A percentile compares a stretch with the other conserved stretches of the same genome.
Conservation (phyloP, 2,797 vertebrate species). For the Fistularia tabacaria region DNA sequence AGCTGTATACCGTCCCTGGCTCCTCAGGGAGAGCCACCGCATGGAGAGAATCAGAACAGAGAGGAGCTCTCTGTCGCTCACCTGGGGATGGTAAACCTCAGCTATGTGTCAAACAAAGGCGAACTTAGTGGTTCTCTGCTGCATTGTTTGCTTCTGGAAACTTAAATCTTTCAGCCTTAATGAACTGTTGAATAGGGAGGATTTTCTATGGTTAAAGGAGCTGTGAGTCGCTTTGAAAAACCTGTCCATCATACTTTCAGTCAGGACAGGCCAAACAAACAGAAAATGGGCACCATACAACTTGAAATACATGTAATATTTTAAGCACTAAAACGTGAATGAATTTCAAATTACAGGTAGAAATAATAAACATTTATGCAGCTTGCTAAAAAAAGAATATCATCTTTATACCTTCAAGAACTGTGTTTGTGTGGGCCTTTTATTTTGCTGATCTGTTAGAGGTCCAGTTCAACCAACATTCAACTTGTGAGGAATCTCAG, state of each 20-base stretch:
- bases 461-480: too few species aligned
- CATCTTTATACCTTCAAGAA: too few species aligned
- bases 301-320: neutral
- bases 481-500: too few species aligned
- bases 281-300: constrained; percentile 3
- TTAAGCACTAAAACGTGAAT: too few species aligned
- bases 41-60: constrained; percentile 58
- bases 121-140: constrained; percentile 70
- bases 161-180: constrained; percentile 72
- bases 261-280: constrained; percentile 30
- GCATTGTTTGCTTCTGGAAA: constrained; percentile 71
- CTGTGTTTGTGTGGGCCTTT: too few species aligned
- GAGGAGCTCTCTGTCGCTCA: constrained; percentile 63
- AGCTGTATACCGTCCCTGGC: constrained; percentile 45
- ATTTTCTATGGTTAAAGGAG: constrained; percentile 68
- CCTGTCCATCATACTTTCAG: constrained; percentile 55
- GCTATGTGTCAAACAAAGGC: constrained; percentile 73
- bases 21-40: constrained; percentile 56
- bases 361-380: too few species aligned
- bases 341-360: neutral
- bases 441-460: too few species aligned
- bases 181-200: constrained; percentile 68
- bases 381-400: too few species aligned
- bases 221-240: constrained; percentile 64
- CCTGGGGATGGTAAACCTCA: constrained; percentile 72